Percentiles rank a stretch among this genome's conserved stretches.
phyloP scores from a whole-genome alignment of 2,113 vertebrate genomes.

The Deroptyus accipitrinus region DNA sequence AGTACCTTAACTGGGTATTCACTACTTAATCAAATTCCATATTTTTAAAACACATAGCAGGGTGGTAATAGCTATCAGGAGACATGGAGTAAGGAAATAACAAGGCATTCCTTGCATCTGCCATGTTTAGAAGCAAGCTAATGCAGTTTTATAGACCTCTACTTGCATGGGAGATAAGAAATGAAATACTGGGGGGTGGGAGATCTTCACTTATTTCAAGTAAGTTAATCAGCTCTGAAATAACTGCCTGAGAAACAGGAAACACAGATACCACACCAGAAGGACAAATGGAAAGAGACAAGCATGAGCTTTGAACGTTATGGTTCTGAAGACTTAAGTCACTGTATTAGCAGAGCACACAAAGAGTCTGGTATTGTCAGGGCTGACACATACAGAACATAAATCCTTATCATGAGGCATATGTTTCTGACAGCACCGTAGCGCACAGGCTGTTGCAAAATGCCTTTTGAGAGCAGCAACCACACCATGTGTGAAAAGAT shows the following conservation, averaged over 20 bases:
- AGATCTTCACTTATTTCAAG: background rate
- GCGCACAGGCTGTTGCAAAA: background rate
- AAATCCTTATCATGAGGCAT: background rate
- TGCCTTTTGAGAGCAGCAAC: background rate
- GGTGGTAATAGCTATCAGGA: background rate
- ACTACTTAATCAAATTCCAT: background rate
- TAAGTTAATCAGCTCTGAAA: slow-evolving; percentile 7
- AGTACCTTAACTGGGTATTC: background rate
- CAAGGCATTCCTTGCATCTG: background rate
- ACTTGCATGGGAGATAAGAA: background rate
- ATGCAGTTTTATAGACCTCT: background rate
- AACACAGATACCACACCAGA: background rate
- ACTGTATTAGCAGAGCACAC: background rate
- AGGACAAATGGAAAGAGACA: slow-evolving; percentile 7
- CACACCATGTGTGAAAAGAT: background rate
- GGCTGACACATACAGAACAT: background rate
- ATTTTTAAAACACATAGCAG: background rate
- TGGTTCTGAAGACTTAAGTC: background rate
- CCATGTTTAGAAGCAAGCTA: background rate
- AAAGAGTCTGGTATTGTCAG: background rate
- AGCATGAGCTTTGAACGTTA: background rate
- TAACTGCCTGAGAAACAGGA: background rate
- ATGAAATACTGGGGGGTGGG: rapidly evolving
- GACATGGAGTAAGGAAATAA: background rate
- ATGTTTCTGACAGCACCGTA: background rate